These are phyloP conservation scores for Tragelaphus strepsiceros DNA, from an alignment of 2,113 vertebrate species.

Conservation along the genomic window DNA sequence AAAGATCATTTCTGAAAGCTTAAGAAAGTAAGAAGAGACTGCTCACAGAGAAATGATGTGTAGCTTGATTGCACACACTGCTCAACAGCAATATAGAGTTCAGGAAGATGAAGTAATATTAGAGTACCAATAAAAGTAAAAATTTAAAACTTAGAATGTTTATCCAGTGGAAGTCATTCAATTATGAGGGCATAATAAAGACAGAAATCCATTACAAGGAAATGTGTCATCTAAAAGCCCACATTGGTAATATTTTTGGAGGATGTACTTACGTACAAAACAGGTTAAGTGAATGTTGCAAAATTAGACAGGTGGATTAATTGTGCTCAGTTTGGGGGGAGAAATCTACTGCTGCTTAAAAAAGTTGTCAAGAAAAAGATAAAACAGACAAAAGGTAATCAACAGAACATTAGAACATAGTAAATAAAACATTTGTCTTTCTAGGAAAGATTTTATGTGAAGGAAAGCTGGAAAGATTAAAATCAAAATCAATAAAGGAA, in stretches of 20 bases:
- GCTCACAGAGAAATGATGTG: not conserved
- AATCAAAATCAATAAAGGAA: not conserved
- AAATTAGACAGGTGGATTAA: not conserved
- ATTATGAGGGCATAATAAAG: not conserved
- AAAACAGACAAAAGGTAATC: not conserved
- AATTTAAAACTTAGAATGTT: not conserved
- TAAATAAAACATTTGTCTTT: not conserved
- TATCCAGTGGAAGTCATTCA: not conserved
- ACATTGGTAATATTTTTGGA: not conserved
- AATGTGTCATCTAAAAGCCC: not conserved
- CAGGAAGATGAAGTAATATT: not conserved
- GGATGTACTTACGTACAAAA: not conserved
- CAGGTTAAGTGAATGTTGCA: not conserved
- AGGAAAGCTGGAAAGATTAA: not conserved
- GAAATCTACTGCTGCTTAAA: not conserved
- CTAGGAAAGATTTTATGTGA: not conserved
- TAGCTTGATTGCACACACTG: not conserved
- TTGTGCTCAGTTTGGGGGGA: not conserved
- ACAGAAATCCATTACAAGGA: not conserved
- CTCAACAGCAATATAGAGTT: not conserved
- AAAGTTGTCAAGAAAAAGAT: not conserved
- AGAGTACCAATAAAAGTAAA: not conserved
- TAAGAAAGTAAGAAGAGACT: not conserved
- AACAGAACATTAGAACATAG: not conserved
- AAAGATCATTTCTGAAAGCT: not conserved